Base-by-base conservation (phyloP, 2,113 vertebrate genomes). In the Ia io region DNA sequence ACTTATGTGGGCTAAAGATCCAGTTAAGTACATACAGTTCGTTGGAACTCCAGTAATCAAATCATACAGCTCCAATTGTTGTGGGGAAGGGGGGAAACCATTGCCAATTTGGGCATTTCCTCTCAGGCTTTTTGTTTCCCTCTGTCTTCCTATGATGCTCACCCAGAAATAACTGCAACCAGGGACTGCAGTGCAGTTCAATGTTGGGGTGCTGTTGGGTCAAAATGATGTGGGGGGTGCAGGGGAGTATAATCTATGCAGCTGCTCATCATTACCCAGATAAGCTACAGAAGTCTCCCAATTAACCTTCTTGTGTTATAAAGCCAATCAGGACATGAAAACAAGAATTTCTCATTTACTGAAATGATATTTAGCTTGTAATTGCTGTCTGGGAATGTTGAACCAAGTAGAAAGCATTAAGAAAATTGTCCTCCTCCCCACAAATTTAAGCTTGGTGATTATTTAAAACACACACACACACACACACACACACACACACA, bases 341-440 rank as follows among this genome's bases (percentile, higher is more conserved):
- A 93, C 91, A 5, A 18, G 90, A 88, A 93, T 91, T 97, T 96
- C 96, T 94, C 90, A 96, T 93, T 97, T 96, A 94, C 78, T 94
- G 87, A 96, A 98, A 97, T 77, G 85, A 87, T 94, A 97, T 96
- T 97, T 97, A 76, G 35, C 92, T 92, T 94, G 16, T 93, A 96
- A 96, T 84, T 88, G 79, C 97, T 90, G 28, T 42, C 40, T 67
- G 73, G 91, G 70, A 88, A 56, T 80, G 71, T 94, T 84, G 87
- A 98, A 82, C 20, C 0, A 96, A 96, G 96, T 85, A 88, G 61
- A 94, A 94, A 91, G 73, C 22, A 97, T 83, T 87, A 94, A 94
- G 88, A 0, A 32, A 95, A 47, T 90, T 95, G 84, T 11, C 90
- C 85, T 92, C 30, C 71, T 93, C 20, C 56, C 88, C 49, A 93